Percentiles rank a stretch among this genome's conserved stretches.
Conservation (phyloP, 1,140 invertebrate genomes). For the Euura saliciscinereae region DNA sequence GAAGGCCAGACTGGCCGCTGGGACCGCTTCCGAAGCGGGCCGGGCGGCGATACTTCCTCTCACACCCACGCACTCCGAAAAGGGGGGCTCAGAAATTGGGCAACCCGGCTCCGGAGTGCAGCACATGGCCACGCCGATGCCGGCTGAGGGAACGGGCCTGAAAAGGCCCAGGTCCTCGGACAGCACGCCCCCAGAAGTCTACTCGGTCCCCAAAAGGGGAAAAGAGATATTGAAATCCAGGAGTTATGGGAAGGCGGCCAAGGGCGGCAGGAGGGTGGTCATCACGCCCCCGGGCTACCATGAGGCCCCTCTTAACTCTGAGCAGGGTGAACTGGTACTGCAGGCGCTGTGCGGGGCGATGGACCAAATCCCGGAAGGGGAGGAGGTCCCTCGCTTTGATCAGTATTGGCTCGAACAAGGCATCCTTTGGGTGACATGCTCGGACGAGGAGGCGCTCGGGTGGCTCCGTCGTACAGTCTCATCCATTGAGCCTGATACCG, state of each 20-base stretch:
- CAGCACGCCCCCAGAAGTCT: neutral
- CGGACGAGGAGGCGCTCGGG: neutral
- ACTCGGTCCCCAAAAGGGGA: too few species aligned
- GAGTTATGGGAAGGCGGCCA: too few species aligned
- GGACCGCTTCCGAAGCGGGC: too few species aligned
- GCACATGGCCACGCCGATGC: neutral
- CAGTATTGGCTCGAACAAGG: neutral
- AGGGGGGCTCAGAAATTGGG: neutral
- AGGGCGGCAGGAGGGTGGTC: constrained; percentile 12
- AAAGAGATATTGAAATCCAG: too few species aligned
- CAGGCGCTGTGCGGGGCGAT: too few species aligned
- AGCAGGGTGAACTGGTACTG: neutral
- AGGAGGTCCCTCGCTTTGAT: constrained; percentile 10
- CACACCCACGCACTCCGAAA: too few species aligned
- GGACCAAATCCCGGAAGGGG: too few species aligned
- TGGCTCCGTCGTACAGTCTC: constrained; percentile 2
- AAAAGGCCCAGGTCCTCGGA: too few species aligned
- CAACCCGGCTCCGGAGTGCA: neutral
- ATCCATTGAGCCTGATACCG: too few species aligned
- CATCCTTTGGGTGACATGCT: constrained; percentile 14
- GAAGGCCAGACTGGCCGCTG: too few species aligned
- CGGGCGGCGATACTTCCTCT: too few species aligned
- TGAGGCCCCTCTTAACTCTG: neutral
- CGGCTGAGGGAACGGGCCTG: too few species aligned
- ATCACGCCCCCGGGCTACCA: constrained; percentile 7